Evolutionary conservation across 2,113 vertebrate species (phyloP).

Genomic region (Coturnix japonica): DNA sequence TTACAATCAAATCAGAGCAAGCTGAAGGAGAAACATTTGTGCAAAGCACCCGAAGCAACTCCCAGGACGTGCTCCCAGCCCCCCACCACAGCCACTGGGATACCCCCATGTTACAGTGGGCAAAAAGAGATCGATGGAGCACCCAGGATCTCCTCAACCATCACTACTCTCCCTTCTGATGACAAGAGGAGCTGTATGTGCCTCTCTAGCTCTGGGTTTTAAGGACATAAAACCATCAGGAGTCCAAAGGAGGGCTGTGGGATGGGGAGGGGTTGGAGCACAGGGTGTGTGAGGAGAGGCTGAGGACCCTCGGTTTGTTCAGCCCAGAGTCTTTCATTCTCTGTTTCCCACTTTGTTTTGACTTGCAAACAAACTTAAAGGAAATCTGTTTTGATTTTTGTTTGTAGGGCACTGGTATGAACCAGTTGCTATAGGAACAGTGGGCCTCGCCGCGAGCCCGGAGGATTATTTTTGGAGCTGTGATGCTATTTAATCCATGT

Average conservation of each 20-base stretch:
- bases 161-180: neutral
- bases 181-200: no score
- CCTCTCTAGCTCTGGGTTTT: no score
- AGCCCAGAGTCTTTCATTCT: neutral
- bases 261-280: neutral
- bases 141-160: neutral
- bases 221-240: no score
- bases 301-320: neutral
- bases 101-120: no score
- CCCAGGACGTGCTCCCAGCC: neutral
- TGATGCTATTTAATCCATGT: conserved; percentile 60
- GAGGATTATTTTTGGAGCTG: conserved; percentile 74
- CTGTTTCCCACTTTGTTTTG: accelerated
- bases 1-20: neutral
- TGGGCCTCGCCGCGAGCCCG: conserved; percentile 30
- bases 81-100: accelerated
- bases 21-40: neutral
- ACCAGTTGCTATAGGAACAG: conserved; percentile 84
- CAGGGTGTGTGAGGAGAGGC: neutral
- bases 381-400: neutral
- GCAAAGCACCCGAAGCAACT: neutral
- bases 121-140: accelerated
- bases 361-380: neutral
- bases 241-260: no score
- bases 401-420: conserved; percentile 69